phyloP scores from a whole-genome alignment of 2,113 vertebrate species.

The Climacteris rufus region DNA sequence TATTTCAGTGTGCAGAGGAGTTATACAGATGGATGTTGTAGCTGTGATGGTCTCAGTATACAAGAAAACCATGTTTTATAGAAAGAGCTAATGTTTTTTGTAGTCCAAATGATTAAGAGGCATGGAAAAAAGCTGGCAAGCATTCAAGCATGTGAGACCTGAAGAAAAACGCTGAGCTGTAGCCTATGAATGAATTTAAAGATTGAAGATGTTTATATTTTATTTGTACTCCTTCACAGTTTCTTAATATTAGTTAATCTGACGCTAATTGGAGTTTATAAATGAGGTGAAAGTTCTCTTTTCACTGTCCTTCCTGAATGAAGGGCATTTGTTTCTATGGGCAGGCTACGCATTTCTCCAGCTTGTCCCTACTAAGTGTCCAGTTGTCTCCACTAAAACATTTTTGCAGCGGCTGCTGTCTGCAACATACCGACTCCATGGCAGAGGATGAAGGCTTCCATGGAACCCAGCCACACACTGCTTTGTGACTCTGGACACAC shows the following conservation, averaged over 20 bases:
- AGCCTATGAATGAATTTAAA: neutral
- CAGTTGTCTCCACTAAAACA: neutral
- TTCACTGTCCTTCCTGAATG: neutral
- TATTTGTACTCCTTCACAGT: neutral
- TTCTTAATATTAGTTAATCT: neutral
- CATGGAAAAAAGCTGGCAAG: neutral
- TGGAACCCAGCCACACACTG: neutral
- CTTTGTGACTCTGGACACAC: neutral
- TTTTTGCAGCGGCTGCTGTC: neutral
- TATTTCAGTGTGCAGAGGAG: neutral
- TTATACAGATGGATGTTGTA: neutral
- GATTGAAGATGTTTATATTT: neutral
- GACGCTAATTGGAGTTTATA: neutral
- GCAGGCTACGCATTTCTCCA: neutral
- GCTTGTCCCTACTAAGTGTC: neutral
- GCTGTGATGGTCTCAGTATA: neutral
- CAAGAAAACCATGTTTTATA: neutral
- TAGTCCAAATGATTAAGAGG: neutral
- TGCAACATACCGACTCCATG: neutral
- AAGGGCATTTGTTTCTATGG: neutral
- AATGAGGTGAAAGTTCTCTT: neutral
- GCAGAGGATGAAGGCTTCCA: neutral
- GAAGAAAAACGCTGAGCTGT: neutral
- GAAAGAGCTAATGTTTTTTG: neutral
- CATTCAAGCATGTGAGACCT: neutral